Evolutionary conservation across 23 tunicate species (phyloP), one percentile per base, ranked within the genome.

Genomic region (Oikopleura dioica): DNA sequence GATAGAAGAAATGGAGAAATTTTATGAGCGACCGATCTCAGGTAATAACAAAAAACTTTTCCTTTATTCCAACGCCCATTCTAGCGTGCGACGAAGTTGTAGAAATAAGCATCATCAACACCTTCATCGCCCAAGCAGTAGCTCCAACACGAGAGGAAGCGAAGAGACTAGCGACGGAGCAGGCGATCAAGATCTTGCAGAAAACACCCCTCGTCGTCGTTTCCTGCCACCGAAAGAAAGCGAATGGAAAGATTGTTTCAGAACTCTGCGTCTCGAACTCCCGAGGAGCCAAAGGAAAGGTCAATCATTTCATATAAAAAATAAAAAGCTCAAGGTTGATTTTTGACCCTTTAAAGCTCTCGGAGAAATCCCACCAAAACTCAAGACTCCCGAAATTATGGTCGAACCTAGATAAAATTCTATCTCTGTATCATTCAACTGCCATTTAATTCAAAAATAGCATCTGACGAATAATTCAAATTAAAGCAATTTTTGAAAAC

Each of bases 71-170:
- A n/a, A n/a, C n/a, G n/a, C n/a, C n/a, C n/a, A n/a, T n/a, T n/a
- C n/a, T n/a, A n/a, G n/a, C n/a, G n/a, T n/a, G n/a, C n/a, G 55
- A 44, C 55, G 55, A 44, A 44, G 55, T 44, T 44, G 55, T 44
- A 9, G 55, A 44, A 44, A 44, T 44, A 44, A 44, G 16, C 16
- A 44, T 44, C 9, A 44, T 44, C 16, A 16, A 16, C 16, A 16
- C 16, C 9, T 44, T 44, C 16, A 44, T 44, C 16, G 55, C 55
- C 16, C 55, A 44, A 44, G 55, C 55, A 9, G 55, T 44, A 9
- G 55, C 16, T 16, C 16, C 9, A 44, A n/a, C n/a, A n/a, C 55
- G 55, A 44, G 9, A 9, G 9, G 55, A 9, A 9, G 55, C 55
- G 16, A 44, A 44, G 16, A 44, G 16, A 16, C 16, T 9, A 44